Evolutionary conservation across 2,888 invertebrate species (phyloP), one percentile per base, ranked within the genome.

Genomic region (Acanthococcus lagerstroemiae): DNA sequence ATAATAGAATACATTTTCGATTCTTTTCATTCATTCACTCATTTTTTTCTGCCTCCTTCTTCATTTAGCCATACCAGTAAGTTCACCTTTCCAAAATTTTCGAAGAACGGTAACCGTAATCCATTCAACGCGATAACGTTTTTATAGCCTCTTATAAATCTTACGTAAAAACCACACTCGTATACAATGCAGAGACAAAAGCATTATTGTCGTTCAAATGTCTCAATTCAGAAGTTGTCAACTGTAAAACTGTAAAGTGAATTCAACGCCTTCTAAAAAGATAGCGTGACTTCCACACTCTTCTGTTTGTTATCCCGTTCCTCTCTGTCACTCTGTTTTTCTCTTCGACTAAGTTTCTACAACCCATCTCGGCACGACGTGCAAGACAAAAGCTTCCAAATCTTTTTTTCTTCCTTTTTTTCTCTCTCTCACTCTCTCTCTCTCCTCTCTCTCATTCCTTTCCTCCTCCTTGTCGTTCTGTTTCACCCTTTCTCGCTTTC

Each of bases 151-250:
- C n/a, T n/a, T 37, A 37, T 37, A 37, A 37, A 37, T 37, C 37
- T 37, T 37, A 1, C 37, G 12, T 37, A 15, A 37, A 37, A 37
- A 37, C n/a, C 37, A n/a, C n/a, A 37, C n/a, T 37, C 37, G 37
- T 9, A 15, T 37, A 37, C 37, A 37, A 37, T n/a, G 12, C 12
- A 37, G 24, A 52, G 22, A 52, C 52, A 52, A 52, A 52, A 52
- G 52, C 3, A 22, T 52, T 22, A 52, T 52, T 22, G 24, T 22
- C 52, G 24, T 52, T 52, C 52, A 63, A 63, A 63, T 54, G 63
- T 63, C 63, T 63, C 63, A 63, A 63, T 63, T 63, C 63, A 63
- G 54, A 54, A 63, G 54, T 54, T 63, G 63, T 63, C 63, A 63
- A 63, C 63, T 37, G 52, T 52, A 37, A 15, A 37, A 15, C 12